Evolutionary conservation across 2,888 invertebrate species (phyloP).

Genomic region (Leptarthrus brevirostris): DNA sequence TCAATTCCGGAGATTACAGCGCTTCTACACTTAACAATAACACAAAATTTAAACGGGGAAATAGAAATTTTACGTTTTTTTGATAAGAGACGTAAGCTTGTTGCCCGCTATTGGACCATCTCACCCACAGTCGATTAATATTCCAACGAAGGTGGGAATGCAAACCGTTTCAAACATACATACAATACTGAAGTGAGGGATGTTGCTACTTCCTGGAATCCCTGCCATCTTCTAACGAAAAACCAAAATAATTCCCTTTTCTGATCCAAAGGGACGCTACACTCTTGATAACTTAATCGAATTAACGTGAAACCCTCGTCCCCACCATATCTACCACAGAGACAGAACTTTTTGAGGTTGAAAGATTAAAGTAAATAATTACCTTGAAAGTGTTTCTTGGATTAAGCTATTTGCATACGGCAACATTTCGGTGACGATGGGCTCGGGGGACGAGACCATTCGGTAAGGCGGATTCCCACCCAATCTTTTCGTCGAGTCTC

Average conservation of each 20-base stretch:
- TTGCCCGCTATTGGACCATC: background rate
- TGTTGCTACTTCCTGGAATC: conserved; percentile 1
- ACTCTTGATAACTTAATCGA: conserved; percentile 52
- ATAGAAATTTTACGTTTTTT: conserved; percentile 39
- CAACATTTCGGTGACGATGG: conserved; percentile 18
- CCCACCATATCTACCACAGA: conserved; percentile 40
- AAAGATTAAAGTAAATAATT: conserved; percentile 54
- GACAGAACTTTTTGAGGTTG: conserved; percentile 53
- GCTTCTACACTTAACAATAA: conserved; percentile 33
- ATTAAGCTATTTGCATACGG: conserved; percentile 54
- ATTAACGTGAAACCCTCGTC: conserved; percentile 50
- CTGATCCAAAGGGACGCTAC: conserved; percentile 19
- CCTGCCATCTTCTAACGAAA: background rate
- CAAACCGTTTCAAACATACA: conserved; percentile 36
- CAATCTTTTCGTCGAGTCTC: conserved; percentile 12
- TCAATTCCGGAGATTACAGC: conserved; percentile 40
- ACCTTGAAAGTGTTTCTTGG: conserved; percentile 54
- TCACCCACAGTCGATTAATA: conserved; percentile 38
- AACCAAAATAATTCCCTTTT: conserved; percentile 15
- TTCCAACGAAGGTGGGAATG: conserved; percentile 3
- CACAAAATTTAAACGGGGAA: conserved; percentile 38
- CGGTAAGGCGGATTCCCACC: background rate
- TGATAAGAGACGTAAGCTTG: conserved; percentile 15
- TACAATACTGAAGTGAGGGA: conserved; percentile 20
- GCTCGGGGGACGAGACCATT: background rate